These are phyloP conservation scores for Sarcophilus harrisii DNA, from an alignment of 2,797 vertebrate genomes.

Conservation along the genomic window DNA sequence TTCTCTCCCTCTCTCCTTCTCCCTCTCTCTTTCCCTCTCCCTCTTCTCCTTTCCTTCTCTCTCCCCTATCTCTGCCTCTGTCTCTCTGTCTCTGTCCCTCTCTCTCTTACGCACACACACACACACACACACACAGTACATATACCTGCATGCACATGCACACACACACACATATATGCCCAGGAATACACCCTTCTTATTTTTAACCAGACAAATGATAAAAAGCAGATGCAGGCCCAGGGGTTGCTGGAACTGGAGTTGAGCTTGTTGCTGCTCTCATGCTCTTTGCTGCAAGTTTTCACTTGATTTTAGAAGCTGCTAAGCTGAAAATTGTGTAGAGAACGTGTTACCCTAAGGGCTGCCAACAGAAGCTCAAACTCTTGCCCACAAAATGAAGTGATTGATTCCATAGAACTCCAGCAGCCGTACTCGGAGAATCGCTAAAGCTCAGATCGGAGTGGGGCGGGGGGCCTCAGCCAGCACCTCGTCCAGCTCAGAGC, in stretches of 20 bases:
- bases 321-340: constrained; percentile 30
- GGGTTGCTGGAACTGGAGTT: constrained; percentile 4
- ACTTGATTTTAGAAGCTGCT: constrained; percentile 28
- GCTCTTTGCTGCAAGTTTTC: constrained; percentile 28
- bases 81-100: no score
- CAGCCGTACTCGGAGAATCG: background rate
- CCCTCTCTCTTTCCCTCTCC: no score
- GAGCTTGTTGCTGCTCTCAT: background rate
- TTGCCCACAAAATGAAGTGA: background rate
- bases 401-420: background rate
- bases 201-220: constrained; percentile 12
- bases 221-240: background rate
- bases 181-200: background rate
- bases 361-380: background rate
- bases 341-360: background rate
- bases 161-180: no score
- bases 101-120: no score
- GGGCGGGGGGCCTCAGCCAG: no score
- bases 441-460: background rate
- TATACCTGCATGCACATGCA: no score
- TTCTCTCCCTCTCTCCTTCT: no score
- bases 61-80: no score
- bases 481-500: background rate
- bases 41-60: no score
- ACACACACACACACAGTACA: no score